These are phyloP conservation scores for Microplitis demolitor DNA, from an alignment of 1,140 invertebrate genomes.

Conservation along the genomic window DNA sequence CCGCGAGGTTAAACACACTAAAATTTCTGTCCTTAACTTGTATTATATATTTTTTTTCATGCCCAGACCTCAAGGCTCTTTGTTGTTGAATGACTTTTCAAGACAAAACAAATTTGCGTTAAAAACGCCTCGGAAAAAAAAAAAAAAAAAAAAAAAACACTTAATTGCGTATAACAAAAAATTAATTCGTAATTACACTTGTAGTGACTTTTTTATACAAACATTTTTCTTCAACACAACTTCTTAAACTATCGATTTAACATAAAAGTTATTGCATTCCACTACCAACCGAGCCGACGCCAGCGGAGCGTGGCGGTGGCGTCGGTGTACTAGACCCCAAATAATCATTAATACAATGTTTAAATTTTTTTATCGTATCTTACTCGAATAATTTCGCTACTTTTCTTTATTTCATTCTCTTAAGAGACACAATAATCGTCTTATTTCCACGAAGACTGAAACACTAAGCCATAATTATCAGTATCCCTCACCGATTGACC, in stretches of 20 bases:
- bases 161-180: no score
- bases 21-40: not conserved
- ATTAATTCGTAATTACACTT: no score
- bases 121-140: no score
- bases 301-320: no score
- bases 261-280: no score
- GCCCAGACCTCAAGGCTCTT: not conserved
- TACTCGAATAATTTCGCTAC: not conserved
- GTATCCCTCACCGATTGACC: constrained; percentile 37
- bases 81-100: not conserved
- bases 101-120: not conserved
- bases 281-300: no score
- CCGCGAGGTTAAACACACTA: not conserved
- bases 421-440: constrained; percentile 17
- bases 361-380: not conserved
- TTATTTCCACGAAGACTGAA: constrained; percentile 41
- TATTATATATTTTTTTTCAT: constrained; percentile 2
- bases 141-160: no score
- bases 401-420: constrained; percentile 8
- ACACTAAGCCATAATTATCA: constrained; percentile 42
- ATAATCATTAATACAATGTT: no score
- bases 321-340: no score
- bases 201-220: no score
- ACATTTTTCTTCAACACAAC: no score
- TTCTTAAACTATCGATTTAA: no score